Base-by-base conservation (phyloP, 2,113 vertebrate species). In the Hippocampus mohnikei region DNA sequence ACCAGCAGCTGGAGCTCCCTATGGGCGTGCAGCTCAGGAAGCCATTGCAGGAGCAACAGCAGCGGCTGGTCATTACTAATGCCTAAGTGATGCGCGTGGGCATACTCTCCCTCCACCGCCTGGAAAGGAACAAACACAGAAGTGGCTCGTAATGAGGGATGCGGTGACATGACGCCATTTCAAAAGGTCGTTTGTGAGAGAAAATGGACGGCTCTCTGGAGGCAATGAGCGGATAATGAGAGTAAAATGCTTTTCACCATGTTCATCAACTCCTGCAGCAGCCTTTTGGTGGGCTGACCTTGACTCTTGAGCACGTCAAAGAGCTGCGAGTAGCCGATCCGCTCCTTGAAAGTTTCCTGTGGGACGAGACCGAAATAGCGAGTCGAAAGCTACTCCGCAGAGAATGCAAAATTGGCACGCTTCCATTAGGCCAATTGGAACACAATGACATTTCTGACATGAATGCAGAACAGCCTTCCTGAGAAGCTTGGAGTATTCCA, bases 341-440 rank as follows among this genome's bases (percentile, higher is more conserved):
- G 92, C 69, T 99, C 97, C 86, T 99, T 99, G 82, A 99, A 99
- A 70, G 97, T 96, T 88, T 99, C 97, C 97, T 99, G 89, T 37
- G 76, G 70, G 44, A 23, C 8, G 37, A 78, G 65, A 87, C 72
- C 84, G 61, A 85, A 86, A 90, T 85, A 88, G 81, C 69, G 56
- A 79, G 41, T 29, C 77, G 48, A 83, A 78, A 68, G 64, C 72
- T 70, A 63, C 67, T 82, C 75, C 50, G 55, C 64, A 58, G 65
- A 71, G 75, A 55, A 82, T 58, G 74, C 63, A 66, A 70, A 66
- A 68, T 69, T 84, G 85, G 75, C 84, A 88, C 70, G 87, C 72
- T 83, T 84, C 74, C 67, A 82, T 27, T 40, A 42, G 68, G 15
- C 42, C 67, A 70, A 67, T 46, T 42, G 46, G 64, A 82, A 69